A percentile compares a stretch with the other conserved stretches of the same genome.
phyloP scores from a whole-genome alignment of 1,140 invertebrate genomes.

The Linepithema humile region DNA sequence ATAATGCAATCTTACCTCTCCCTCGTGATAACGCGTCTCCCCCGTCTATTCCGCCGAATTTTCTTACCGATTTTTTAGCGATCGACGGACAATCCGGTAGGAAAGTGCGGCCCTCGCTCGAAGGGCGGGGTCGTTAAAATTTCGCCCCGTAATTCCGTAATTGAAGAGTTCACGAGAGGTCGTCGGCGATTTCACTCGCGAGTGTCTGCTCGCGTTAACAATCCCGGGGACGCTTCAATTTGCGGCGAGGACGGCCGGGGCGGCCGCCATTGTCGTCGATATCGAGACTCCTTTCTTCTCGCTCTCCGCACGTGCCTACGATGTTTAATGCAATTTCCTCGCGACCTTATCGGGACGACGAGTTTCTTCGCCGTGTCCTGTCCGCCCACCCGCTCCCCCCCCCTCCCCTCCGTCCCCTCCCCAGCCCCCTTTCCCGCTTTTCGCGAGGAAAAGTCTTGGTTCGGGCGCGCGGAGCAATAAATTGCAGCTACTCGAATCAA shows the following conservation, averaged over 20 bases:
- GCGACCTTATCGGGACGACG: constrained; percentile 24
- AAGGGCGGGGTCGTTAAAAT: constrained; percentile 9
- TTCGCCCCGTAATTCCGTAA: background rate
- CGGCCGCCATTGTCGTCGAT: background rate
- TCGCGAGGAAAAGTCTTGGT: constrained; percentile 30
- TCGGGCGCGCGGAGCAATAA: constrained; percentile 28
- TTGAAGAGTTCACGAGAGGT: constrained; percentile 14
- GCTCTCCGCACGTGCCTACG: constrained; percentile 44
- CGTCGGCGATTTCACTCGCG: constrained; percentile 1
- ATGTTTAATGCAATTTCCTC: constrained; percentile 60
- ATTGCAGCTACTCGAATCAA: constrained; percentile 67
- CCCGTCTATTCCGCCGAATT: background rate
- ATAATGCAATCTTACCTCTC: constrained; percentile 3
- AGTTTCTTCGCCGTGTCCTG: constrained; percentile 5
- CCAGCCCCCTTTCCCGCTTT: background rate
- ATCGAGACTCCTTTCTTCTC: constrained; percentile 38
- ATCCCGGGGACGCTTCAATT: constrained; percentile 21
- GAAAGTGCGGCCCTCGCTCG: background rate
- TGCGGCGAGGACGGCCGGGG: background rate
- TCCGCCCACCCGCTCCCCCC: background rate
- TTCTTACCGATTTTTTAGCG: background rate
- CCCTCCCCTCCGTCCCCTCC: background rate
- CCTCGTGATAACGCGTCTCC: background rate
- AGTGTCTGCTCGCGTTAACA: constrained; percentile 2
- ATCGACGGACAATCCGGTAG: background rate